Evolutionary conservation across 2,888 invertebrate genomes (phyloP).

Genomic region (Hypolimnas misippus): DNA sequence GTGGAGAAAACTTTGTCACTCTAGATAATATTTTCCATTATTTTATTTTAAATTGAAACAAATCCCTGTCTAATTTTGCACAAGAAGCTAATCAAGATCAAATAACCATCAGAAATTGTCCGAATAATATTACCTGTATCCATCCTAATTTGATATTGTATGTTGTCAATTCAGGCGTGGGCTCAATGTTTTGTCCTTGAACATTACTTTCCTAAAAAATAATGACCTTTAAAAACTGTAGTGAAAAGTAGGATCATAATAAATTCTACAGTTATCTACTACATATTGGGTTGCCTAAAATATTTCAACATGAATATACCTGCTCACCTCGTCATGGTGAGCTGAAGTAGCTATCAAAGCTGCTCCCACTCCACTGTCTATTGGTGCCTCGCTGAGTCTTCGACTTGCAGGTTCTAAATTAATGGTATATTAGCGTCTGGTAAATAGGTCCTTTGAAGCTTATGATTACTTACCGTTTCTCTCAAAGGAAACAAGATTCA

Average conservation of each 20-base stretch:
- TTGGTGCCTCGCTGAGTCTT: constrained; percentile 3
- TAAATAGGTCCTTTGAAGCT: not conserved
- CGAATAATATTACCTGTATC: constrained; percentile 78
- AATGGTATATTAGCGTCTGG: constrained; percentile 13
- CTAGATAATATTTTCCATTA: no score
- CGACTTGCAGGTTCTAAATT: constrained; percentile 18
- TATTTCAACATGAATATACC: no score
- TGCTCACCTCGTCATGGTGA: constrained; percentile 26
- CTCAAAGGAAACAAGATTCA: constrained; percentile 19
- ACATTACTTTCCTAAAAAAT: not conserved
- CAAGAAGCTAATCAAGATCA: no score
- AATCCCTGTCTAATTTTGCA: no score
- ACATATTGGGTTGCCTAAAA: no score
- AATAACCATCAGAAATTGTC: no score
- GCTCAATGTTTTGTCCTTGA: constrained; percentile 15
- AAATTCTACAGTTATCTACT: no score
- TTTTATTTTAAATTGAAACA: no score
- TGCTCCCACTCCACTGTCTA: constrained; percentile 22
- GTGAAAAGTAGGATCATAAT: no score
- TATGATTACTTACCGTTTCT: constrained; percentile 16
- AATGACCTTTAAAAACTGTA: no score
- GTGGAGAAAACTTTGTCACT: not conserved
- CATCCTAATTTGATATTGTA: constrained; percentile 89
- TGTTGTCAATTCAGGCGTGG: constrained; percentile 55
- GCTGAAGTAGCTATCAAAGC: constrained; percentile 29